A percentile compares a stretch with the other conserved stretches of the same genome.
Conservation (phyloP, 2,113 vertebrate species). For the Reinhardtius hippoglossoides region DNA sequence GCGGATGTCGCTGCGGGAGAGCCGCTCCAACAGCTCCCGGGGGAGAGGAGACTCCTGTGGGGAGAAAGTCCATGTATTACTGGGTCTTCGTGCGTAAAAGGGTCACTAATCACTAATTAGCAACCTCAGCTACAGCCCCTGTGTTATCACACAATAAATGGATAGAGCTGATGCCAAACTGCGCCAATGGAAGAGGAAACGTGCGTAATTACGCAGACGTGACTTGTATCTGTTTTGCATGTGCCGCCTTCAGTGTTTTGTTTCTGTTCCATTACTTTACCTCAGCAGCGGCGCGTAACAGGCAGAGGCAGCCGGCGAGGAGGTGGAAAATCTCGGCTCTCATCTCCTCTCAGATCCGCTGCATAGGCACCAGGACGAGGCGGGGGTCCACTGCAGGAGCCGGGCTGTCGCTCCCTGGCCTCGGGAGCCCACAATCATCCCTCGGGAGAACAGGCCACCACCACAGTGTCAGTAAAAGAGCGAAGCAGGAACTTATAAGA, state of each 20-base stretch:
- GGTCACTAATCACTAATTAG: background rate
- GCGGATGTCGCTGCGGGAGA: constrained; percentile 93
- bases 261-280: constrained; percentile 41
- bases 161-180: too few species aligned
- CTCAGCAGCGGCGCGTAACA: constrained; percentile 75
- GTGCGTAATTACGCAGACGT: constrained; percentile 51
- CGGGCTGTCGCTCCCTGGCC: constrained; percentile 69
- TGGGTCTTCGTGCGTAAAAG: background rate
- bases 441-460: constrained; percentile 49
- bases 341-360: constrained; percentile 79
- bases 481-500: background rate
- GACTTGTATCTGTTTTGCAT: background rate
- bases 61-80: constrained; percentile 17
- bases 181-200: background rate
- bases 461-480: constrained; percentile 18
- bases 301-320: constrained; percentile 76
- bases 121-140: background rate
- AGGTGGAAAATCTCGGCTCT: constrained; percentile 76
- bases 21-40: constrained; percentile 91
- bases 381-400: constrained; percentile 63
- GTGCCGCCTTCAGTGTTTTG: too few species aligned
- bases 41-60: constrained; percentile 91
- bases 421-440: constrained; percentile 66
- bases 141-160: background rate
- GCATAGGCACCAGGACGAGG: constrained; percentile 61